These are phyloP conservation scores for Napeogenes sylphis DNA, from an alignment of 2,888 invertebrate species.

Conservation along the genomic window DNA sequence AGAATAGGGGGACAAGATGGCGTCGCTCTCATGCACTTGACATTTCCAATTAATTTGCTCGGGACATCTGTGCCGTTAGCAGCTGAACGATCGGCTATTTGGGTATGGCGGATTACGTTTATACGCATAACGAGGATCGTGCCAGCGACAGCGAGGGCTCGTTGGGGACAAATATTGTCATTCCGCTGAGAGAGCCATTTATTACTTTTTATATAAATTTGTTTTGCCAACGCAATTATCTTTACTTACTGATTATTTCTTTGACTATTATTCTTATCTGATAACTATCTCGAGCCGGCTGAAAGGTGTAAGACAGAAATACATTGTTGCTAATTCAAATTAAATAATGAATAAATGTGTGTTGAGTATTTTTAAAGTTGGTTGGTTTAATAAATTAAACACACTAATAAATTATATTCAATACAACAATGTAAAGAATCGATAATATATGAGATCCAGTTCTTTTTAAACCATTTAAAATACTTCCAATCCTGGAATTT, in stretches of 20 bases:
- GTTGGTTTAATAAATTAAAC: slow-evolving; percentile 8
- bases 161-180: slow-evolving; percentile 36
- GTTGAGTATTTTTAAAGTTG: slow-evolving; percentile 13
- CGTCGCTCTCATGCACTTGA: slow-evolving; percentile 69
- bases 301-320: slow-evolving; percentile 18
- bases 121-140: slow-evolving; percentile 44
- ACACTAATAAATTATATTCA: slow-evolving; percentile 10
- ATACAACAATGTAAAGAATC: background rate
- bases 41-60: slow-evolving; percentile 77
- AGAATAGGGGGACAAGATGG: slow-evolving; percentile 65
- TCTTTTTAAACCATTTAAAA: too few species aligned
- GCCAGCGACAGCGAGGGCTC: slow-evolving; percentile 37
- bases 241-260: slow-evolving; percentile 15
- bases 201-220: slow-evolving; percentile 14
- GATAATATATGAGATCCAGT: background rate
- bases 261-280: background rate
- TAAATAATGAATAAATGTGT: slow-evolving; percentile 14
- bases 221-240: slow-evolving; percentile 5
- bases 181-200: slow-evolving; percentile 24
- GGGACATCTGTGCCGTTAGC: slow-evolving; percentile 74
- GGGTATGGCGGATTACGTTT: slow-evolving; percentile 65
- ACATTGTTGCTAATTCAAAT: slow-evolving; percentile 14
- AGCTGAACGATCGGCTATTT: slow-evolving; percentile 66
- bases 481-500: too few species aligned
- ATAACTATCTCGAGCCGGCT: slow-evolving; percentile 9